A percentile compares a stretch with the other conserved stretches of the same genome.
phyloP scores from a whole-genome alignment of 2,113 vertebrate genomes.

The Tupaia tana region DNA sequence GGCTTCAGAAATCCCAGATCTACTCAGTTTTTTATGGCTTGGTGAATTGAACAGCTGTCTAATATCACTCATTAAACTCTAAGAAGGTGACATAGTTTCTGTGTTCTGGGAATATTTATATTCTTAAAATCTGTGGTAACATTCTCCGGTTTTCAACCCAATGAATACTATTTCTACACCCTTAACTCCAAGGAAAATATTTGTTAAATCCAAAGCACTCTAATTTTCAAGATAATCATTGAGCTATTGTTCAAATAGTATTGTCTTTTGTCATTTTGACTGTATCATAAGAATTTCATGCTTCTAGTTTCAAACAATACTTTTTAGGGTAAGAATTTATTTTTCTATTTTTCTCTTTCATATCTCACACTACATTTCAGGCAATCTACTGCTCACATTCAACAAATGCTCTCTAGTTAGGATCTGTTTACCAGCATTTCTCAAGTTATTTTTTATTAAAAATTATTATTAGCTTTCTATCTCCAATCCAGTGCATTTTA shows the following conservation, averaged over 20 bases:
- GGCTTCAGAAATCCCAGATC: constrained; percentile 57
- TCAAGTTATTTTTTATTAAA: not conserved
- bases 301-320: not conserved
- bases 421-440: not conserved
- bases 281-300: not conserved
- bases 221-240: not conserved
- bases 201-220: not conserved
- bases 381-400: not conserved
- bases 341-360: not conserved
- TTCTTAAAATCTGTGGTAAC: constrained; percentile 18
- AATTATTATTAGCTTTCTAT: not conserved
- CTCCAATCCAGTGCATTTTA: not conserved
- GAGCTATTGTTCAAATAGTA: not conserved
- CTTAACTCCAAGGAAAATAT: constrained; percentile 27
- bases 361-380: not conserved
- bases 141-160: not conserved
- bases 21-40: constrained; percentile 54
- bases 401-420: not conserved
- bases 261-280: not conserved
- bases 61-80: constrained; percentile 8
- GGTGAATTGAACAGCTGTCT: constrained; percentile 53
- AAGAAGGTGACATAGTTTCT: constrained; percentile 37
- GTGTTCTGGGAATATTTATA: constrained; percentile 36
- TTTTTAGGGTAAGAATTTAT: not conserved
- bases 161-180: not conserved